These are phyloP conservation scores for Suillia variegata DNA, from an alignment of 2,888 invertebrate species.

Conservation along the genomic window DNA sequence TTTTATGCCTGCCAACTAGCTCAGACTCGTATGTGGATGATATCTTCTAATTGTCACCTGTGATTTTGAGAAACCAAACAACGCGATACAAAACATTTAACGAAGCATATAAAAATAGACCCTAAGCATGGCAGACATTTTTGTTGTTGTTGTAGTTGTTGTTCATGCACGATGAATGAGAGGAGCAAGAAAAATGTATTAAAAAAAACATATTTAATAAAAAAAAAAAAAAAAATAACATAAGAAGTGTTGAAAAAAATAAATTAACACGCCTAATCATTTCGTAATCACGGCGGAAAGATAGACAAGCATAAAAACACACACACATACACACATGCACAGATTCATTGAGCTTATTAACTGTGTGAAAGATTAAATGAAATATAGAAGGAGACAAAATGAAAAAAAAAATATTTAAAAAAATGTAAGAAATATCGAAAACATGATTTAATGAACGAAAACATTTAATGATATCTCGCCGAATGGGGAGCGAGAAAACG, in stretches of 20 bases:
- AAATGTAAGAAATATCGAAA: slow-evolving; percentile 25
- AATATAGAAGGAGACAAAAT: slow-evolving; percentile 22
- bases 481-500: neutral
- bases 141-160: no score
- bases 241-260: slow-evolving; percentile 21
- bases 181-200: neutral
- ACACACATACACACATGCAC: slow-evolving; percentile 1
- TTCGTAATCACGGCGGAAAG: slow-evolving; percentile 35
- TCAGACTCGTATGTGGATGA: neutral
- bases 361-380: slow-evolving; percentile 38
- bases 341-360: slow-evolving; percentile 34
- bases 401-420: no score
- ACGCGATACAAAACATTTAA: neutral
- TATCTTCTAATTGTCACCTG: neutral
- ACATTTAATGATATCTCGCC: slow-evolving; percentile 29
- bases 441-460: slow-evolving; percentile 42
- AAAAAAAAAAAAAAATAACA: neutral
- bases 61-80: neutral
- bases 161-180: no score
- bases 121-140: neutral
- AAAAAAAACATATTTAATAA: neutral
- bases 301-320: slow-evolving; percentile 9
- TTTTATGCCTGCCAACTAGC: neutral
- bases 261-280: slow-evolving; percentile 41
- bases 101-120: neutral